Evolutionary conservation across 2,797 vertebrate species (phyloP).

Genomic region (Arrhamphus sclerolepis): DNA sequence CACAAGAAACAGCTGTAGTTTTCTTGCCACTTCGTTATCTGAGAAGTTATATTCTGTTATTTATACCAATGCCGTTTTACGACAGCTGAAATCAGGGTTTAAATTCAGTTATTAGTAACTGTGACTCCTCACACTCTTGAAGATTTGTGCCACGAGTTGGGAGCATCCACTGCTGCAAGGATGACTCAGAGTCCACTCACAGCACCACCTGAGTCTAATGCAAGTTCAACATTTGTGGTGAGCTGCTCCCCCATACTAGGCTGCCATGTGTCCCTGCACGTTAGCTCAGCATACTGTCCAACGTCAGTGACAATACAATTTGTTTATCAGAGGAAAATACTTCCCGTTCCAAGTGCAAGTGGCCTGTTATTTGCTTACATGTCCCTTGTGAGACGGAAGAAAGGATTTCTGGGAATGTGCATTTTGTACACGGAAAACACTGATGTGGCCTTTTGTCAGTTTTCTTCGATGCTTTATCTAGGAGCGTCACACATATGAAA

Average conservation of each 20-base stretch:
- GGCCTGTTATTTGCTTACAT: constrained; percentile 21
- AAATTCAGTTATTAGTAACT: constrained; percentile 46
- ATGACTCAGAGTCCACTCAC: constrained; percentile 68
- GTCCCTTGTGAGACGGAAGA: constrained; percentile 7
- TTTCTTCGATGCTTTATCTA: constrained; percentile 26
- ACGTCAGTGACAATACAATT: constrained; percentile 29
- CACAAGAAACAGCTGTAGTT: constrained; percentile 72
- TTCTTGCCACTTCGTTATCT: constrained; percentile 54
- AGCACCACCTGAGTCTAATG: constrained; percentile 58
- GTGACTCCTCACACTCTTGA: constrained; percentile 34
- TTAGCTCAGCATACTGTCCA: constrained; percentile 42
- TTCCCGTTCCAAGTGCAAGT: constrained; percentile 37
- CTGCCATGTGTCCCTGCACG: constrained; percentile 36
- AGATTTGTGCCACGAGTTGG: constrained; percentile 49
- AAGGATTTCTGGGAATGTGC: constrained; percentile 40
- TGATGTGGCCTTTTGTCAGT: constrained; percentile 34
- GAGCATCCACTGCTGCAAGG: constrained; percentile 49
- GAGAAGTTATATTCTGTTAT: constrained; percentile 27
- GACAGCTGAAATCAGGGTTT: constrained; percentile 40
- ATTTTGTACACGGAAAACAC: constrained; percentile 41
- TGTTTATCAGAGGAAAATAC: constrained; percentile 34
- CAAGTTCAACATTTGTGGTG: constrained; percentile 58
- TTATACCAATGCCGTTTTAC: constrained; percentile 19
- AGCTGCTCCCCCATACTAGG: constrained; percentile 30
- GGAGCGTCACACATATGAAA: constrained; percentile 35